Base-by-base conservation (phyloP, 2,113 vertebrate species). In the Misgurnus anguillicaudatus region DNA sequence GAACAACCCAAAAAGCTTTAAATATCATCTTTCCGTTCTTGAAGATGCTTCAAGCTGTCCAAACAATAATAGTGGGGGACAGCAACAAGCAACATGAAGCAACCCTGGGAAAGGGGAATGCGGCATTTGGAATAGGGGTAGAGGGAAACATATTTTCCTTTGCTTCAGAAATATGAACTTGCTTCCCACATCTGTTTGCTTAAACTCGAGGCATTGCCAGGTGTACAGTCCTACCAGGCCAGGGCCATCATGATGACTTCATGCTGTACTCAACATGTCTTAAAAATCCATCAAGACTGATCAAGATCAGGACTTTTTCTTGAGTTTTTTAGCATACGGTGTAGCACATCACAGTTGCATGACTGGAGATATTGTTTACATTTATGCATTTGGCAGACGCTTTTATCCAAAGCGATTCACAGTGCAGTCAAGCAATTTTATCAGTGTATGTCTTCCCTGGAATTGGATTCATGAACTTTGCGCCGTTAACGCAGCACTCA, bases 41-140 rank as follows among this genome's bases (percentile, higher is more conserved):
- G 58, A 89, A 87, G 87, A 91, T 83, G 88, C 86, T 87, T 93
- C 96, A 97, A 96, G 95, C 94, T 97, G 95, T 96, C 93, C 69
- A 96, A 96, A 96, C 94, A 95, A 90, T 8, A 85, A 89, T 87
- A 62, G 88, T 21, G 89, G 82, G 61, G 67, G 91, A 91, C 63
- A 85, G 92, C 87, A 94, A 92, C 91, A 92, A 90, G 89, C 87
- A 91, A 85, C 88, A 89, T 89, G 91, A 92, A 92, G 90, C 87
- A 90, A 88, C 89, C 94, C 94, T 96, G 95, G 95, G 94, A 96
- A 96, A 93, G 88, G 87, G 64, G 72, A 92, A 93, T 86, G 89
- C 87, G 73, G 82, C 81, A 89, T 90, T 91, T 48, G 19, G 89
- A 87, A 90, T 17, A 73, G 90, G 88, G 85, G 84, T 87, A 70